Evolutionary conservation across 2,113 vertebrate genomes (phyloP), one percentile per base, ranked within the genome.

Genomic region (Acanthisitta chloris): DNA sequence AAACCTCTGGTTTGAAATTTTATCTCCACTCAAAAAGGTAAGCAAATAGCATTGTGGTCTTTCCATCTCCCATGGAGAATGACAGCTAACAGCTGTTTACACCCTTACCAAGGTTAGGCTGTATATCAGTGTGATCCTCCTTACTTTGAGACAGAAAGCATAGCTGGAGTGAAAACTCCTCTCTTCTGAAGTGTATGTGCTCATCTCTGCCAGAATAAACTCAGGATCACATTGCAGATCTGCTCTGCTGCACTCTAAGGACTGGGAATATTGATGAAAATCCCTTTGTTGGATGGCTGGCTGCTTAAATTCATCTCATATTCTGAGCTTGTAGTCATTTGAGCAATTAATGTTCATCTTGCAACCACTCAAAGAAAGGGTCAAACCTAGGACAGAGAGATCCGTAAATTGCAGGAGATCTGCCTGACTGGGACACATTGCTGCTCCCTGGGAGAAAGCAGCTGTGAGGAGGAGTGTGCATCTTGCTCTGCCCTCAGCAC

Each of bases 181-280:
- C 33, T 78, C 55, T 64, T 52, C 38, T 49, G 40, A n/a, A 52
- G 45, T 19, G 14, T 17, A 15, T 13, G 43, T 25, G 36, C 66
- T 65, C 66, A 73, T 55, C 43, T n/a, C 73, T 65, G 79, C 18
- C 45, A 88, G 49, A 82, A 64, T 40, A 67, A 95, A 73, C 45
- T 64, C 55, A 52, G 87, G 36, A 78, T 77, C 65, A 83, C 28
- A 40, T 29, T 80, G 42, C 80, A 52, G 78, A 80, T 86, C 61
- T 94, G 94, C 90, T 95, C 81, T 84, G 49, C 24, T 92, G 82
- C 62, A 48, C 88, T 92, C 85, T 49, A 58, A 74, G 58, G 73
- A 78, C 70, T 70, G 81, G 80, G 93, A 93, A 90, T 95, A 95
- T 90, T 92, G 91, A 96, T 97, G 80, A 74, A 90, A 95, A 96